A percentile compares a stretch with the other conserved stretches of the same genome.
Evolutionary conservation across 2,113 vertebrate species (phyloP).

Genomic region (Vanacampus margaritifer): DNA sequence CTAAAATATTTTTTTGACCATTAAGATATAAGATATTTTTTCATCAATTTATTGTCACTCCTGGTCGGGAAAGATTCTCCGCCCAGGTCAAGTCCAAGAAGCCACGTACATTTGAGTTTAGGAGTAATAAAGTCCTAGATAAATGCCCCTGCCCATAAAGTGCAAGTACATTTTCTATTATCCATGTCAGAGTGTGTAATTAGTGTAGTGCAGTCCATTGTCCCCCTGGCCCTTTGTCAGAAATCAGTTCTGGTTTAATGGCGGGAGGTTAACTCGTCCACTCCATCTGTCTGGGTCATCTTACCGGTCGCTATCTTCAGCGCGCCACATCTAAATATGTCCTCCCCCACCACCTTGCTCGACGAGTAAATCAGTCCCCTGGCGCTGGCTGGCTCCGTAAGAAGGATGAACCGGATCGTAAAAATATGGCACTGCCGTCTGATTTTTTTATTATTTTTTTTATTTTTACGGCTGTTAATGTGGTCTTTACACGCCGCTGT

Average conservation of each 20-base stretch:
- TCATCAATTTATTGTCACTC: background rate
- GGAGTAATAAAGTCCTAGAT: slow-evolving; percentile 17
- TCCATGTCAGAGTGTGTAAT: slow-evolving; percentile 64
- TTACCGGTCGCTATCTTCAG: slow-evolving; percentile 52
- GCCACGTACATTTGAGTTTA: background rate
- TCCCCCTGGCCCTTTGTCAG: slow-evolving; percentile 63
- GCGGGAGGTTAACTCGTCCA: slow-evolving; percentile 61
- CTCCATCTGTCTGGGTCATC: slow-evolving; percentile 65
- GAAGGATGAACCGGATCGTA: slow-evolving; percentile 54
- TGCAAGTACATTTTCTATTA: slow-evolving; percentile 45
- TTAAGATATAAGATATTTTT: background rate
- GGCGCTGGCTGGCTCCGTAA: slow-evolving; percentile 56
- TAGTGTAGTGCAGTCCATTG: slow-evolving; percentile 71
- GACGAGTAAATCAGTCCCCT: slow-evolving; percentile 67
- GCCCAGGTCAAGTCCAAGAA: background rate
- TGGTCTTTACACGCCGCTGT: slow-evolving; percentile 58
- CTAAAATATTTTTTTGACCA: background rate
- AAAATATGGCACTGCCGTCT: slow-evolving; percentile 45
- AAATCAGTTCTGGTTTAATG: slow-evolving; percentile 73
- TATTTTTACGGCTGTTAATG: slow-evolving; percentile 55
- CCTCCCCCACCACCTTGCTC: slow-evolving; percentile 56
- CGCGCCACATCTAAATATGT: slow-evolving; percentile 56
- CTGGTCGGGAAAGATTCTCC: background rate
- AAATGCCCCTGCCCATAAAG: slow-evolving; percentile 50
- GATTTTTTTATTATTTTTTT: slow-evolving; percentile 38